phyloP scores from a whole-genome alignment of 2,888 invertebrate genomes.

The Periphyllus acericola region DNA sequence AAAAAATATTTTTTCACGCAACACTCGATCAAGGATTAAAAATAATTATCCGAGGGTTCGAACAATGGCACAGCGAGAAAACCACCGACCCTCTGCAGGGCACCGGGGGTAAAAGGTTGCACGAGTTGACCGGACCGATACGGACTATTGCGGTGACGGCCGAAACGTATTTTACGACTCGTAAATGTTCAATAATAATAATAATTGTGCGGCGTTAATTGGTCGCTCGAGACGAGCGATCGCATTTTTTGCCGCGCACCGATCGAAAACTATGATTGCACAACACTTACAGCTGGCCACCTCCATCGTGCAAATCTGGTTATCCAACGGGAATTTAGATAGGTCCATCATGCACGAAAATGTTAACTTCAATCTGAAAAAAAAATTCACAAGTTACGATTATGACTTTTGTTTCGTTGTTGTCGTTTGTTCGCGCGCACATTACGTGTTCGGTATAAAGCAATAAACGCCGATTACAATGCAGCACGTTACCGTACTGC shows the following conservation, averaged over 20 bases:
- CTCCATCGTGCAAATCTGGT: slow-evolving; percentile 70
- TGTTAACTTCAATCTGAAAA: slow-evolving; percentile 70
- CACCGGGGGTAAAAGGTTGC: background rate
- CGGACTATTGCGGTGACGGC: background rate
- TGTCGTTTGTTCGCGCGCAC: no score
- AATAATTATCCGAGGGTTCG: no score
- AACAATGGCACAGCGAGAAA: no score
- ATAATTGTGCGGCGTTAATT: background rate
- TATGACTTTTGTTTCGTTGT: background rate
- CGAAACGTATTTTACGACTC: background rate
- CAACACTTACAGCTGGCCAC: slow-evolving; percentile 70
- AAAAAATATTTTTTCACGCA: no score
- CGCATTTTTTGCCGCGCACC: background rate
- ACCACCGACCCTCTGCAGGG: no score
- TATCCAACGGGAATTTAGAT: slow-evolving; percentile 70
- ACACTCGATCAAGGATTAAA: no score
- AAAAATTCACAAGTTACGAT: background rate
- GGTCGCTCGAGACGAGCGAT: background rate
- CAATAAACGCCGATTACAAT: no score
- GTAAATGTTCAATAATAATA: background rate
- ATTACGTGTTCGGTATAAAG: no score
- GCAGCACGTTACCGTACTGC: no score
- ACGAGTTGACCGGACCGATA: background rate
- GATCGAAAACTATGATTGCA: background rate
- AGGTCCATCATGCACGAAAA: slow-evolving; percentile 73